Percentiles rank a stretch among this genome's conserved stretches.
These are phyloP conservation scores for Anguilla obscura DNA, from an alignment of 2,797 vertebrate species.

Conservation along the genomic window DNA sequence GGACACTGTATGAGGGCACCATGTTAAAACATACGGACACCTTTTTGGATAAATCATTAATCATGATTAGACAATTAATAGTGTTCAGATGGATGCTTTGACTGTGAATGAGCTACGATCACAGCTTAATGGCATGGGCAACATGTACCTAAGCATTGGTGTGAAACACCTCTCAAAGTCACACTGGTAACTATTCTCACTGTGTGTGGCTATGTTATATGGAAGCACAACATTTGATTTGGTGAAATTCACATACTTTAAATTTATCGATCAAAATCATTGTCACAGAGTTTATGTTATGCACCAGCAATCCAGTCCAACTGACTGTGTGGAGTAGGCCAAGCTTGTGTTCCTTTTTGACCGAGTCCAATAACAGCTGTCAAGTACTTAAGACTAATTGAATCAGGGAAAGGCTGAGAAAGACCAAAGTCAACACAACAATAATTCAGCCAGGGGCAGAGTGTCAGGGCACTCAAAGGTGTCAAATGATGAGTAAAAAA, in stretches of 20 bases:
- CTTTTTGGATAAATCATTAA: background rate
- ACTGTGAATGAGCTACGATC: background rate
- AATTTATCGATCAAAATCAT: background rate
- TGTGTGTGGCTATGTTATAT: background rate
- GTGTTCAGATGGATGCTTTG: background rate
- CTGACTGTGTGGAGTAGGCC: slow-evolving; percentile 33
- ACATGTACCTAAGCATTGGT: background rate
- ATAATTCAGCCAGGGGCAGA: slow-evolving; percentile 26
- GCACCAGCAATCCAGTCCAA: background rate
- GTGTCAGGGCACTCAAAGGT: background rate
- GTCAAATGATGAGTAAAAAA: background rate
- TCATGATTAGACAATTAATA: background rate
- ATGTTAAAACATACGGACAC: background rate
- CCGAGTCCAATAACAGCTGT: slow-evolving; percentile 43
- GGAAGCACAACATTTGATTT: background rate
- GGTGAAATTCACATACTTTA: background rate
- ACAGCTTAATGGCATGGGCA: background rate
- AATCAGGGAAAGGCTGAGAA: slow-evolving; percentile 25
- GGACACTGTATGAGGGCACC: background rate
- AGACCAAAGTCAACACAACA: background rate
- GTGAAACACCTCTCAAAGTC: background rate
- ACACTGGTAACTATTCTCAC: background rate
- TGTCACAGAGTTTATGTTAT: background rate
- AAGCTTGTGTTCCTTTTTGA: slow-evolving; percentile 26
- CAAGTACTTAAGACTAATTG: slow-evolving; percentile 41